Evolutionary conservation across 2,888 invertebrate genomes (phyloP).

Genomic region (Scaptomyza caliginosa): DNA sequence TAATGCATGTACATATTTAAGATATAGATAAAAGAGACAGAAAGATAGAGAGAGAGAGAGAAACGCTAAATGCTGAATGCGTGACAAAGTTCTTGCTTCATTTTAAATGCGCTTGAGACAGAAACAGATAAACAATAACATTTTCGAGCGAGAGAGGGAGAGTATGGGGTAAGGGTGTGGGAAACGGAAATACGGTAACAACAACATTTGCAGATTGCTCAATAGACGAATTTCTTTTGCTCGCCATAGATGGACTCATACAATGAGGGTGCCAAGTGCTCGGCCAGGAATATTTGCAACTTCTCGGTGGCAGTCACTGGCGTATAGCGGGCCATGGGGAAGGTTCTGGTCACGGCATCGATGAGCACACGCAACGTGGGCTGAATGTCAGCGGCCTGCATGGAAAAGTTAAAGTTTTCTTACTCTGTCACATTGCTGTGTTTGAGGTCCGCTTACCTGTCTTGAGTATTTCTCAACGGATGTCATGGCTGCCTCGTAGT

Average conservation of each 20-base stretch:
- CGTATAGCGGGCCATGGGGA: conserved; percentile 93
- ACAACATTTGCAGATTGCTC: conserved; percentile 29
- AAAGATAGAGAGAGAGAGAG: conserved; percentile 29
- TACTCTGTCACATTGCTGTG: conserved; percentile 1
- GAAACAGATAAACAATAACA: conserved; percentile 58
- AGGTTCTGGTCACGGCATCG: conserved; percentile 91
- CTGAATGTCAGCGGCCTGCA: conserved; percentile 90
- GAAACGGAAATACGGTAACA: neutral
- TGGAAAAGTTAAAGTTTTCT: conserved; percentile 10
- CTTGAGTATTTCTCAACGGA: conserved; percentile 92
- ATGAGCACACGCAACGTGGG: conserved; percentile 90
- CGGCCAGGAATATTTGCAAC: conserved; percentile 91
- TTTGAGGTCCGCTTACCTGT: conserved; percentile 82
- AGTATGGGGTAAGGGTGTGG: neutral
- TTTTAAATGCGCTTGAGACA: conserved; percentile 61
- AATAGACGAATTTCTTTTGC: conserved; percentile 72
- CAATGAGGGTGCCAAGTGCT: conserved; percentile 91
- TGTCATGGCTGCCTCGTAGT: conserved; percentile 92
- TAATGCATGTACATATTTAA: conserved; percentile 3
- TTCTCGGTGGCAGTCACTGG: conserved; percentile 92
- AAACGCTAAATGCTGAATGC: conserved; percentile 65
- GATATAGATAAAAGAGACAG: conserved; percentile 15
- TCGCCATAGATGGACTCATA: conserved; percentile 90
- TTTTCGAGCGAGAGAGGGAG: conserved; percentile 15
- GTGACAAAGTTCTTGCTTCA: conserved; percentile 42